These are phyloP conservation scores for Dolichallabes microphthalmus DNA, from an alignment of 2,113 vertebrate genomes.

Conservation along the genomic window DNA sequence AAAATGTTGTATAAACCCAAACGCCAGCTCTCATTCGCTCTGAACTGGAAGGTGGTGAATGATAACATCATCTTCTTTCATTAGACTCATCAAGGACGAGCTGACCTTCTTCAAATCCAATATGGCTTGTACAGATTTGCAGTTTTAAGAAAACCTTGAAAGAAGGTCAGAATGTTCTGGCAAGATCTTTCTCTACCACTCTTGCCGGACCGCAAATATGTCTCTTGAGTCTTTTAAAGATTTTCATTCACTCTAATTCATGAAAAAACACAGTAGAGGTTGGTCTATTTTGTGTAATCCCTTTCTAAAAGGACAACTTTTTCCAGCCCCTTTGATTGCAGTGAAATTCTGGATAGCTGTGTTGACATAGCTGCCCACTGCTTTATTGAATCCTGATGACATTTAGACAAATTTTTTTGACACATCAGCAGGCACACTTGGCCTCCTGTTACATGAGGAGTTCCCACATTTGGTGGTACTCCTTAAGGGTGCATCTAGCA, in stretches of 20 bases:
- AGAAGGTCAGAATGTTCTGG: neutral
- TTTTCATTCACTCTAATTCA: neutral
- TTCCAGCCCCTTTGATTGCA: neutral
- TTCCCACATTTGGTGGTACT: neutral
- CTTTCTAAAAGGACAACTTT: neutral
- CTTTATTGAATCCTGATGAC: conserved; percentile 14
- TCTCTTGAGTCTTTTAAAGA: neutral
- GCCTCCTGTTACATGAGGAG: neutral
- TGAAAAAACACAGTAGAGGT: neutral
- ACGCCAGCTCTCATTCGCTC: neutral
- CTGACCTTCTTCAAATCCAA: conserved; percentile 1
- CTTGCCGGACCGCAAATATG: neutral
- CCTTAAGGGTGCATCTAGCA: neutral
- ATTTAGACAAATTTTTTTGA: conserved; percentile 2
- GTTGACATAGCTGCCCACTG: neutral
- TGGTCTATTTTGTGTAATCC: neutral
- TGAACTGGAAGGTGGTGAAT: conserved; percentile 6
- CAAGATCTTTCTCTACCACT: neutral
- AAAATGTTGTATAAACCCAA: neutral
- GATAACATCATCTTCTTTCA: conserved; percentile 8
- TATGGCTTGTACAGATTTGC: neutral
- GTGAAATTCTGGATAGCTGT: neutral
- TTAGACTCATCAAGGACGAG: neutral
- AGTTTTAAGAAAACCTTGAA: neutral
- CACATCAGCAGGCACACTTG: neutral